Percentiles rank a stretch among this genome's conserved stretches.
Conservation (phyloP, 2,113 vertebrate species). For the Chaenocephalus aceratus region DNA sequence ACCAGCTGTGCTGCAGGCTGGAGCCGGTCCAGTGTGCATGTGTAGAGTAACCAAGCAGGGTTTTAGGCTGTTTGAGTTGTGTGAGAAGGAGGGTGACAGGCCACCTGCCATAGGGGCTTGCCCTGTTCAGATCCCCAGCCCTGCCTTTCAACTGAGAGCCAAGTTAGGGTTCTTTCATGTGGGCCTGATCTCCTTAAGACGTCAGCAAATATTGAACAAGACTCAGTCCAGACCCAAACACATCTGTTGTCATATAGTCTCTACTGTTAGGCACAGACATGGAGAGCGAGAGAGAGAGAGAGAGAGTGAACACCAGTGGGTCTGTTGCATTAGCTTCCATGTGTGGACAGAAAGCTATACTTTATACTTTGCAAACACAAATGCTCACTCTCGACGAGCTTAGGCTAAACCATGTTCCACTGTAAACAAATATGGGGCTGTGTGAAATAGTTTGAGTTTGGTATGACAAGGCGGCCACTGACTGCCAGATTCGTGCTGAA, state of each 20-base stretch:
- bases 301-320: slow-evolving; percentile 51
- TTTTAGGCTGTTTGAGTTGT: slow-evolving; percentile 70
- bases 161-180: slow-evolving; percentile 77
- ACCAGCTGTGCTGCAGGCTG: slow-evolving; percentile 71
- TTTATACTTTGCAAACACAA: slow-evolving; percentile 78
- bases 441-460: slow-evolving; percentile 44
- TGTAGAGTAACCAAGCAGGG: slow-evolving; percentile 63
- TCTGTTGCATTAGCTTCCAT: slow-evolving; percentile 63
- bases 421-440: slow-evolving; percentile 71
- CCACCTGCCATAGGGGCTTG: slow-evolving; percentile 78
- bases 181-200: slow-evolving; percentile 80
- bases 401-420: slow-evolving; percentile 70
- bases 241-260: slow-evolving; percentile 79
- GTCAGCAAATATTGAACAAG: slow-evolving; percentile 78
- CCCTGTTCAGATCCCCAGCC: slow-evolving; percentile 66
- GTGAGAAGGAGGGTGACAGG: slow-evolving; percentile 67
- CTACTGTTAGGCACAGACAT: slow-evolving; percentile 45
- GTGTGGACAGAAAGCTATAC: slow-evolving; percentile 73
- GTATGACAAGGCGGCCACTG: slow-evolving; percentile 43
- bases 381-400: slow-evolving; percentile 72
- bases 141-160: slow-evolving; percentile 77
- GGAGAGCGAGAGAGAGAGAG: slow-evolving; percentile 47
- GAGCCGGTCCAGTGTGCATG: slow-evolving; percentile 72
- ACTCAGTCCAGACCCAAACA: slow-evolving; percentile 76
- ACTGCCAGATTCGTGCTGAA: slow-evolving; percentile 58